Evolutionary conservation across 2,797 vertebrate species (phyloP), one percentile per base, ranked within the genome.

Genomic region (Gouania willdenowi): DNA sequence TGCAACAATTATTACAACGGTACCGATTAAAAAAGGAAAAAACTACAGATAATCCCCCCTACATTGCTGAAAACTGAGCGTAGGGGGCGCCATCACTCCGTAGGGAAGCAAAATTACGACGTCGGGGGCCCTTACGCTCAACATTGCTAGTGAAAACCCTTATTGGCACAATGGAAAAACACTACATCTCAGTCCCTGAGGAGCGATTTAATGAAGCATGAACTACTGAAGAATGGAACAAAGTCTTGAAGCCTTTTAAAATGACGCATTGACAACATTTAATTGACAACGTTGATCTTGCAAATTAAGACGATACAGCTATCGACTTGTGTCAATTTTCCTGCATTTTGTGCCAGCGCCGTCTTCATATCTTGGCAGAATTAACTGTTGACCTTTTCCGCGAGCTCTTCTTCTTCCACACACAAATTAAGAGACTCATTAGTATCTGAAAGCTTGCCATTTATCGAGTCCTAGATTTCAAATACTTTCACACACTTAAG

Each of bases 381-480:
- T 36, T 48, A 42, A 59, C 29, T 24, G 39, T 27, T 52, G 69
- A 75, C 69, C 57, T 72, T 75, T 62, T 15, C 20, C 41, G 44
- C 17, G 26, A 43, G 40, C 21, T 9, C 14, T 30, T 42, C 28
- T 70, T 24, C 47, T 46, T 40, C 54, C 47, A 58, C 48, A 35
- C 36, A 23, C 44, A 52, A 69, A 73, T 67, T 65, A 55, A 41
- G 43, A 59, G 35, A 37, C 26, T 47, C 42, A 62, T 66, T 50
- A 50, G 17, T 31, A 47, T 51, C 35, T 51, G 41, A 73, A 60
- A 30, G 28, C 30, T 13, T 40, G 5, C 20, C 35, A 14, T 41
- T 57, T 62, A 71, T 62, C 40, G 48, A 33, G 4, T 46, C 14
- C 30, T 45, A 30, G 42, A 66, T 44, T 49, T 43, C 35, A 67